Percentiles rank a stretch among this genome's conserved stretches.
phyloP scores from a whole-genome alignment of 2,888 invertebrate species.

The Incurvaria masculella region DNA sequence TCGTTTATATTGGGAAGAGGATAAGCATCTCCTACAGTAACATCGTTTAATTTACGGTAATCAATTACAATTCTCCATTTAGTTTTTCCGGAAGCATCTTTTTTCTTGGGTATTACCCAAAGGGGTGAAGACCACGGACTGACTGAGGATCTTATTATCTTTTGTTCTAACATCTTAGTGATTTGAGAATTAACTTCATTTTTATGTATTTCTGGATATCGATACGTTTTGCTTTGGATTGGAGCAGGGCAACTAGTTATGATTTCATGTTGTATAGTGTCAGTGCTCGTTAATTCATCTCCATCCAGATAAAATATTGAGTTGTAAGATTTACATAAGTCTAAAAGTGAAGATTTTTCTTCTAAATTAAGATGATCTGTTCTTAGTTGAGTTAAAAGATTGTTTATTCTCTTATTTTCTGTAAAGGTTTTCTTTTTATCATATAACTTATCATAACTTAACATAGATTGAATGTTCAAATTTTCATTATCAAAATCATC shows the following conservation, averaged over 20 bases:
- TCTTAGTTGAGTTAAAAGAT: background rate
- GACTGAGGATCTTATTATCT: conserved; percentile 7
- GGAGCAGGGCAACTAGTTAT: no score
- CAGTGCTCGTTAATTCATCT: conserved; percentile 5
- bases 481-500: background rate
- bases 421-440: no score
- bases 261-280: conserved; percentile 1
- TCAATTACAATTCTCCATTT: conserved; percentile 8
- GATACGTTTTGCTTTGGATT: conserved; percentile 17
- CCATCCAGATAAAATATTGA: conserved; percentile 4
- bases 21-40: conserved; percentile 2
- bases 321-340: background rate
- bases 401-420: no score
- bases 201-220: conserved; percentile 17
- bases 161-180: conserved; percentile 8
- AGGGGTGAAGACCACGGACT: conserved; percentile 11
- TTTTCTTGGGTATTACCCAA: conserved; percentile 9
- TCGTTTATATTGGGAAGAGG: conserved; percentile 2
- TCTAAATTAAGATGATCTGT: background rate
- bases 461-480: no score
- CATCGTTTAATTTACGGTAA: conserved; percentile 1
- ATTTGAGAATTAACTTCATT: conserved; percentile 12
- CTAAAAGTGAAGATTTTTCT: background rate
- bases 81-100: conserved; percentile 11
- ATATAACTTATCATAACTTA: no score